Evolutionary conservation across 2,888 invertebrate genomes (phyloP), one percentile per base, ranked within the genome.

Genomic region (Drosophila cognata): DNA sequence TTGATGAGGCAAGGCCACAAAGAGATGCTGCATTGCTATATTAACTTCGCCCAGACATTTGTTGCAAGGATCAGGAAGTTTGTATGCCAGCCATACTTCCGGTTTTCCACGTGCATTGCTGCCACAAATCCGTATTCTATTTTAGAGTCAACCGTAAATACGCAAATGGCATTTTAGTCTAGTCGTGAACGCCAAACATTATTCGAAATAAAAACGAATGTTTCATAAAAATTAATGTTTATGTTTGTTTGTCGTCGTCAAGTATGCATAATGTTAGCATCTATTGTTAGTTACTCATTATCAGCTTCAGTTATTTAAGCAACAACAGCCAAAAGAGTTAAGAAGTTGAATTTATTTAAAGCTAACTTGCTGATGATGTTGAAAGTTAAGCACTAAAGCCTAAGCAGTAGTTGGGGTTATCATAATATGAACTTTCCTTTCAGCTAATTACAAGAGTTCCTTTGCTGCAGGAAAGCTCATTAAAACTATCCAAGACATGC

Each of bases 401-500:
- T 5, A 16, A 38, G 11, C n/a, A 33, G 16, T 21, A 25, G 29
- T 35, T 36, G 18, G 11, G 29, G 16, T 36, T 21, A 1, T 8
- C 2, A 41, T 31, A 11, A 16, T 16, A 0, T 2, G 28, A 75
- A 43, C 36, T 43, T 58, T 43, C 1, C 7, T 16, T 25, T 21
- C n/a, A 21, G 21, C 46, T 73, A 64, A 73, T 73, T 78, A 52
- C 16, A 28, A 28, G 51, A 66, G 38, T 36, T 65, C 33, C 25
- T 31, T n/a, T 28, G 10, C 36, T 41, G 28, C 46, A 18, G 38
- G 10, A 50, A 56, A 46, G 18, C 16, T 57, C 46, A 58, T 50
- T 71, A 46, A 76, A 76, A 70, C 52, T 21, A 36, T 13, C 29
- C n/a, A 28, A 56, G 46, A n/a, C 46, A 52, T 78, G 38, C 36